Percentiles rank a stretch among this genome's conserved stretches.
These are phyloP conservation scores for Garra rufa DNA, from an alignment of 2,113 vertebrate species.

Conservation along the genomic window DNA sequence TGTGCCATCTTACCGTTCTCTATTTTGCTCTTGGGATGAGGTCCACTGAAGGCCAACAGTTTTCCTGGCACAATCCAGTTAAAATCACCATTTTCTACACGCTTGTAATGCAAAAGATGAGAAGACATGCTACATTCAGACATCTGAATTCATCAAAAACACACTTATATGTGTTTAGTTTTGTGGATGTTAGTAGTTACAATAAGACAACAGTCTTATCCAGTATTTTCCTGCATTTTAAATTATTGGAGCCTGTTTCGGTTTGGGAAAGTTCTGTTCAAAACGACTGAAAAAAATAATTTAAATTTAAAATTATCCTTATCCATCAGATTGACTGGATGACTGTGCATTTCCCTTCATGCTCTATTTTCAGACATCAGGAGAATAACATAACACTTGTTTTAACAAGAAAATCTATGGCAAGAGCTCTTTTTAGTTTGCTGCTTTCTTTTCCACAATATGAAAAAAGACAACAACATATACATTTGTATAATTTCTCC, in stretches of 20 bases:
- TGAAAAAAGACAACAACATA: not conserved
- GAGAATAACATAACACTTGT: not conserved
- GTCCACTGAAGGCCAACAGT: constrained; percentile 96
- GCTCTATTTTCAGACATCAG: not conserved
- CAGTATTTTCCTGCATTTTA: too few species aligned
- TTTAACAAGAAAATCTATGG: not conserved
- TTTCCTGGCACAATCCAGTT: constrained; percentile 98
- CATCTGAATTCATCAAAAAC: not conserved
- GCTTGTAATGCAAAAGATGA: constrained; percentile 62
- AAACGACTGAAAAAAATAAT: too few species aligned
- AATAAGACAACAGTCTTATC: not conserved
- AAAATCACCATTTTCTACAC: constrained; percentile 97
- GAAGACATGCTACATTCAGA: not conserved
- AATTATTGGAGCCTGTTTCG: too few species aligned
- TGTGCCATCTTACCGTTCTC: constrained; percentile 84
- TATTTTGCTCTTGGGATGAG: constrained; percentile 95
- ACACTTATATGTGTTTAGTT: not conserved
- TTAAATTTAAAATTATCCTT: too few species aligned
- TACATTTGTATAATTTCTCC: too few species aligned
- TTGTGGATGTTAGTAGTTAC: not conserved
- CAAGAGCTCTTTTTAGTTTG: not conserved
- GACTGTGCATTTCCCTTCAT: not conserved
- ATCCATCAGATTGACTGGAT: not conserved
- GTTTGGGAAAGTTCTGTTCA: too few species aligned
- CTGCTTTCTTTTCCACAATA: not conserved